phyloP scores from a whole-genome alignment of 1,140 invertebrate species.

The Scaptomyza graminum region DNA sequence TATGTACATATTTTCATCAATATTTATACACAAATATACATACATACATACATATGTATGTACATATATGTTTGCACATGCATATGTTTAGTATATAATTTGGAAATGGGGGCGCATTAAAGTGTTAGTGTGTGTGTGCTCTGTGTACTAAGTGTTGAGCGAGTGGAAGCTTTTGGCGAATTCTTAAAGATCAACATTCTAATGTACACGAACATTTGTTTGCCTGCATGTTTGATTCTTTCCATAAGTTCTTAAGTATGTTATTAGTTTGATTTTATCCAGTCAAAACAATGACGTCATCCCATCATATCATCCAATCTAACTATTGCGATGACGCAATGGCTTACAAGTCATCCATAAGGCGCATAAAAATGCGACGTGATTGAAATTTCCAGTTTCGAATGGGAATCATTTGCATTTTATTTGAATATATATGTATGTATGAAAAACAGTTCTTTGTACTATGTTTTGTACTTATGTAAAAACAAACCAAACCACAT shows the following conservation, averaged over 20 bases:
- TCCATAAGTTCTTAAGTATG: background rate
- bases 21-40: too few relatives aligned
- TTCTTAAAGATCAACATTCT: slow-evolving; percentile 20
- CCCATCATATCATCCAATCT: background rate
- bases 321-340: slow-evolving; percentile 49
- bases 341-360: slow-evolving; percentile 37
- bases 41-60: slow-evolving; percentile 12
- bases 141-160: slow-evolving; percentile 41
- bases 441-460: too few relatives aligned
- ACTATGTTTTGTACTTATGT: too few relatives aligned
- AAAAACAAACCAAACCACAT: too few relatives aligned
- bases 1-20: slow-evolving; percentile 3
- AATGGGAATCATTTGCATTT: background rate
- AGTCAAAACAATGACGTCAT: slow-evolving; percentile 59
- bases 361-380: slow-evolving; percentile 3
- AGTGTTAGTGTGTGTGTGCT: slow-evolving; percentile 10
- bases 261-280: slow-evolving; percentile 9
- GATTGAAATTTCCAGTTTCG: slow-evolving; percentile 21
- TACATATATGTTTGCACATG: background rate
- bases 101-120: slow-evolving; percentile 29
- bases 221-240: background rate
- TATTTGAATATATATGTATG: too few relatives aligned
- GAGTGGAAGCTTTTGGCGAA: slow-evolving; percentile 43
- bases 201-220: background rate
- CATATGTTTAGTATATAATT: background rate